Conservation (phyloP, 64 coral and sea anemone genomes). For the Dendronephthya gigantea region DNA sequence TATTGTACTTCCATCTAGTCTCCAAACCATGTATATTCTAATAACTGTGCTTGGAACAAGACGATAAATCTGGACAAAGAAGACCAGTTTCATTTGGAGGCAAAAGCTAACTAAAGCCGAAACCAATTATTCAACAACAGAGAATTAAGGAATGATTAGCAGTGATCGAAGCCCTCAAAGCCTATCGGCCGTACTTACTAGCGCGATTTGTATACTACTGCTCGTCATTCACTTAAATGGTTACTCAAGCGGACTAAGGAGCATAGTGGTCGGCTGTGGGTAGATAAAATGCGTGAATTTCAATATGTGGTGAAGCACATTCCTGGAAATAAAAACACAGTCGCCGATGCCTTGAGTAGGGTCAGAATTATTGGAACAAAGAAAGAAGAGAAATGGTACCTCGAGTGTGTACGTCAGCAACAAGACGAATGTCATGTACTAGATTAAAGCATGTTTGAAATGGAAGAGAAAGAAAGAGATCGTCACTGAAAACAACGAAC, state of each 20-base stretch:
- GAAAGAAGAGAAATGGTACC: no score
- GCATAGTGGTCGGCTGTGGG: neutral
- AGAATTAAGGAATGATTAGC: constrained; percentile 44
- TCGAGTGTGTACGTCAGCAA: no score
- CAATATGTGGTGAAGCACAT: constrained; percentile 24
- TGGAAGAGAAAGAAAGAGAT: no score
- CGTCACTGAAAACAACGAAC: no score
- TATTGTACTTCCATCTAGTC: no score
- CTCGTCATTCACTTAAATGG: constrained; percentile 17
- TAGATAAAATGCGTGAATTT: neutral
- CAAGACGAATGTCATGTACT: no score
- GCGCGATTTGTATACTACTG: constrained; percentile 29
- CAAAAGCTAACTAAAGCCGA: constrained; percentile 25
- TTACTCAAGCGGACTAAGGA: no score
- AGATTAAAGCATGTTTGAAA: no score
- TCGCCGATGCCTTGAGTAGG: constrained; percentile 22
- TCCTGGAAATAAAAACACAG: constrained; percentile 2
- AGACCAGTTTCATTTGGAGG: constrained; percentile 19
- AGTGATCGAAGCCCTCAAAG: constrained; percentile 27
- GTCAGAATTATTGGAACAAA: no score
- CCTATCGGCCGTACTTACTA: constrained; percentile 20
- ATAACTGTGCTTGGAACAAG: no score
- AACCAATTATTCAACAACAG: constrained; percentile 21
- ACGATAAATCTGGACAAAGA: neutral
- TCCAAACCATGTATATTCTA: no score